phyloP scores from a whole-genome alignment of 1,140 invertebrate genomes.

The Hylyphantes graminicola region DNA sequence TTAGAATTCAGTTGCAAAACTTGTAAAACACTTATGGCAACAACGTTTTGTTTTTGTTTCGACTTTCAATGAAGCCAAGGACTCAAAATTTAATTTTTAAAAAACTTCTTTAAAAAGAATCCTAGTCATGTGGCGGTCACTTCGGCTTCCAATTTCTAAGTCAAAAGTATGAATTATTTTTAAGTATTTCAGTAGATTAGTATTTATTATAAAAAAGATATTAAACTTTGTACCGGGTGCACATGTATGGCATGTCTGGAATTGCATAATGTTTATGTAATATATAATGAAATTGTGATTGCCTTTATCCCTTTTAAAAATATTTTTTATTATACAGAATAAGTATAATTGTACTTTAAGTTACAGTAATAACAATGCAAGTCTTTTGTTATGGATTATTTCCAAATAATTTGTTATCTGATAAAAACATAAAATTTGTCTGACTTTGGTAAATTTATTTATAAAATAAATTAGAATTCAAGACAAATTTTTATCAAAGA shows the following conservation, averaged over 20 bases:
- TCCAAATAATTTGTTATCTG: too few species aligned
- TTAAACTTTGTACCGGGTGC: neutral
- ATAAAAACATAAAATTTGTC: too few species aligned
- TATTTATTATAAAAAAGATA: neutral
- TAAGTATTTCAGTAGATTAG: neutral
- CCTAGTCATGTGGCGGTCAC: conserved; percentile 23
- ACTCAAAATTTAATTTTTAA: neutral
- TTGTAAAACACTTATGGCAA: too few species aligned
- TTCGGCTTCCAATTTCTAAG: conserved; percentile 6
- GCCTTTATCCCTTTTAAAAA: neutral
- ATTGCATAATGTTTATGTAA: neutral
- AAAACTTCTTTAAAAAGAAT: neutral
- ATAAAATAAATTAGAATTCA: too few species aligned
- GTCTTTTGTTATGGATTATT: too few species aligned
- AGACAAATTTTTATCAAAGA: too few species aligned
- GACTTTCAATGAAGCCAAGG: conserved; percentile 34
- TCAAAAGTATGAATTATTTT: conserved; percentile 5
- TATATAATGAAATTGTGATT: neutral
- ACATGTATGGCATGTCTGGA: neutral
- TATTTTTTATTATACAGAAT: neutral
- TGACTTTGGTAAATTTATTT: too few species aligned
- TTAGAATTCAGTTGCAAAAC: too few species aligned
- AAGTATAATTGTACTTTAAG: too few species aligned
- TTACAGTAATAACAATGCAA: too few species aligned
- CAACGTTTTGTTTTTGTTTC: neutral